Conservation (phyloP, 2,888 invertebrate genomes). For the Cetonia aurata region DNA sequence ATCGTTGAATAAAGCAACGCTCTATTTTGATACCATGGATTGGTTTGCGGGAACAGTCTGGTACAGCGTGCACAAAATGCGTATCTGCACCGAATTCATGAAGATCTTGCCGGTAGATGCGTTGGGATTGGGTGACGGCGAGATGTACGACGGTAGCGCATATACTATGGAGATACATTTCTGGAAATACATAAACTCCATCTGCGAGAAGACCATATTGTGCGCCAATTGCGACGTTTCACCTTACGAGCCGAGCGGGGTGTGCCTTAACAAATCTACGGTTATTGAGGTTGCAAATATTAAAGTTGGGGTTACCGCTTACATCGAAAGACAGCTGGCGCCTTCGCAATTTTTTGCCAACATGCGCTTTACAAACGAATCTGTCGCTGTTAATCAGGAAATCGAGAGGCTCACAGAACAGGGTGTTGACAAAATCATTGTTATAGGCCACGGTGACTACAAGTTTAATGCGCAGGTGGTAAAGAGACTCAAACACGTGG, state of each 20-base stretch:
- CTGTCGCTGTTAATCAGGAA: background rate
- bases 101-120: background rate
- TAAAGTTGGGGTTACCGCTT: background rate
- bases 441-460: background rate
- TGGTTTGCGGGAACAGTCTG: conserved; percentile 6
- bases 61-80: conserved; percentile 12
- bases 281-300: background rate
- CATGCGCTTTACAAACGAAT: background rate
- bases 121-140: background rate
- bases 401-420: background rate
- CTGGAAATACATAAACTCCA: background rate
- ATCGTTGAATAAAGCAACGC: background rate
- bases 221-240: background rate
- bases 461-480: background rate
- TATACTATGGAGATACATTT: background rate
- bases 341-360: background rate
- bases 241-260: no score
- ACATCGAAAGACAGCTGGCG: background rate
- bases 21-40: conserved; percentile 19
- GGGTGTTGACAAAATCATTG: background rate
- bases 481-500: background rate
- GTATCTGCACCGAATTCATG: conserved; percentile 1
- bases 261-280: background rate
- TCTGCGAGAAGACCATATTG: background rate
- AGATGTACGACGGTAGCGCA: background rate